Base-by-base conservation (phyloP, 2,888 invertebrate genomes). In the Hydrotaea cyrtoneurina region DNA sequence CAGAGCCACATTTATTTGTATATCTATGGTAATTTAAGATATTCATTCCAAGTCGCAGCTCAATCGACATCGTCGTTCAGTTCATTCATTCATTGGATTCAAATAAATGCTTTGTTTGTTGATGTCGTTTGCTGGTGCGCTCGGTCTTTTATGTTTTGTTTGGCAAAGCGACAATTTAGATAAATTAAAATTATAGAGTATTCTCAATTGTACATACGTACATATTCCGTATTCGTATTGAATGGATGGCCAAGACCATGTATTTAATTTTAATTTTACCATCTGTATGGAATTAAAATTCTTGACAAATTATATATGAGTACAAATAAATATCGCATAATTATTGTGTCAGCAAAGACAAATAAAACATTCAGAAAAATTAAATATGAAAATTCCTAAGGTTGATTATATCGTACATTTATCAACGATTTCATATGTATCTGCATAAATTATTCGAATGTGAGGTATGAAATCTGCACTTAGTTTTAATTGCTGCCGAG, bases 11-110 rank as follows among this genome's bases (percentile, higher is more conserved):
- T 66, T 3, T 57, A 79, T 76, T 83, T 78, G 80, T 69, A 74
- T 80, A 74, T 83, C 74, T 77, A 78, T 64, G 66, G 77, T 69
- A 71, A 77, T 80, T 76, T 75, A 80, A 80, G 46, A 53, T 59
- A 59, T 26, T 57, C 31, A 26, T 26, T 1, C 13, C 19, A 17
- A 7, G 7, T 31, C 50, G n/a, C n/a, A n/a, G n/a, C n/a, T n/a
- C n/a, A n/a, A n/a, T n/a, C n/a, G n/a, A n/a, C 15, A 50, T 50
- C 13, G 50, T 50, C 50, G 15, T 15, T n/a, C n/a, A 13, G n/a
- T n/a, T n/a, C n/a, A n/a, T n/a, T n/a, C 13, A 50, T 50, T 50
- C 50, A 43, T 69, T 23, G 21, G 69, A 19, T 23, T 39, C 39
- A 46, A 69, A 69, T 39, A 11, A 69, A 43, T 39, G 46, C 21